phyloP scores from a whole-genome alignment of 2,797 vertebrate species.

The Sternarchorhynchus goeldii region DNA sequence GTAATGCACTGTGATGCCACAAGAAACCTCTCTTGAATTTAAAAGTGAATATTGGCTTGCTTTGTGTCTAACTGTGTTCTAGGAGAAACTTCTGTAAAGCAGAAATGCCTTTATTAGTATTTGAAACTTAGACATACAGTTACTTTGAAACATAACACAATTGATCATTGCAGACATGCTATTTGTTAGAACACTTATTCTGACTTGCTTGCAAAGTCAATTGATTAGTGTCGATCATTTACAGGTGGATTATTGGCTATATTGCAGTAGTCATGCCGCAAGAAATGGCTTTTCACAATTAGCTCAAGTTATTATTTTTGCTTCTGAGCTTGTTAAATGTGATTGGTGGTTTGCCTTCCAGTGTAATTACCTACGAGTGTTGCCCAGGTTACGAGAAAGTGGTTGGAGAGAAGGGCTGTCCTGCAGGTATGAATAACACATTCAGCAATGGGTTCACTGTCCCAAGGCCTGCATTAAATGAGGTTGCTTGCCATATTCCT shows the following conservation, averaged over 20 bases:
- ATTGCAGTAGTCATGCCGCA: too few relatives aligned
- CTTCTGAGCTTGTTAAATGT: background rate
- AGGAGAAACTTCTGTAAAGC: background rate
- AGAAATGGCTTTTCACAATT: too few relatives aligned
- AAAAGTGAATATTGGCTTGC: slow-evolving; percentile 20
- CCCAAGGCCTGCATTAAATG: background rate
- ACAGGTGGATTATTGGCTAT: too few relatives aligned
- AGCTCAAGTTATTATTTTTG: too few relatives aligned
- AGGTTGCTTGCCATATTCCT: background rate
- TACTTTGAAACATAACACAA: too few relatives aligned
- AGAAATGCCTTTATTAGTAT: too few relatives aligned
- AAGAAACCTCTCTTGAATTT: background rate
- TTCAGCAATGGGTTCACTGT: background rate
- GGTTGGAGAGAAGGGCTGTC: slow-evolving; percentile 92
- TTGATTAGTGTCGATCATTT: background rate
- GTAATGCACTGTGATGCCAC: background rate
- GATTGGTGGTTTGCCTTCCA: slow-evolving; percentile 61
- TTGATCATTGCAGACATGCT: background rate
- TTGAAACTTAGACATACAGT: too few relatives aligned
- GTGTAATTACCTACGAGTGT: slow-evolving; percentile 94
- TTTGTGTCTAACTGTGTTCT: slow-evolving; percentile 2
- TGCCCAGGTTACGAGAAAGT: slow-evolving; percentile 96
- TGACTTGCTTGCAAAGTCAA: background rate
- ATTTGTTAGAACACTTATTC: background rate
- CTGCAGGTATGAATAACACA: slow-evolving; percentile 81